A percentile compares a stretch with the other conserved stretches of the same genome.
Evolutionary conservation across 2,888 invertebrate genomes (phyloP).

Genomic region (Patella ulyssiponensis): DNA sequence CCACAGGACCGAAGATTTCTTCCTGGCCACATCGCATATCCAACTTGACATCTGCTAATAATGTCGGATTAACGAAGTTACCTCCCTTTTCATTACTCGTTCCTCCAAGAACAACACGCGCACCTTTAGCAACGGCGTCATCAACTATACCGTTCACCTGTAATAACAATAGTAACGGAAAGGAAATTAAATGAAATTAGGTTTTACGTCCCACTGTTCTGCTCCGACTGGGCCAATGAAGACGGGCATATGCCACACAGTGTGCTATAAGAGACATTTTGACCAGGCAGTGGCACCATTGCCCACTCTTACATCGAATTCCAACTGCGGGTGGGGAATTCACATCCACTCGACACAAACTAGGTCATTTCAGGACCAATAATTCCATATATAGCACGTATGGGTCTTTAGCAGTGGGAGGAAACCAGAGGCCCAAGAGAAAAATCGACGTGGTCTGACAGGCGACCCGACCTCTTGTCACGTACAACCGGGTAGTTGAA

Average conservation of each 20-base stretch:
- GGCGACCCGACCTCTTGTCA: background rate
- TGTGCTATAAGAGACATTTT: no score
- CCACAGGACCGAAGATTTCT: constrained; percentile 97
- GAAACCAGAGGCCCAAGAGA: no score
- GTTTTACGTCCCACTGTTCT: background rate
- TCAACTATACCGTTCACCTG: constrained; percentile 82
- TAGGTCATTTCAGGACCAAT: no score
- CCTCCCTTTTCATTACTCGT: constrained; percentile 78
- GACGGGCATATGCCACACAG: no score
- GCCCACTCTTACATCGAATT: no score
- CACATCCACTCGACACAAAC: no score
- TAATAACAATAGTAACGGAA: background rate
- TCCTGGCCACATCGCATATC: constrained; percentile 88
- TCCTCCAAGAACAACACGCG: constrained; percentile 84
- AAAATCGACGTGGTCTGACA: background rate
- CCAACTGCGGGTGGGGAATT: no score
- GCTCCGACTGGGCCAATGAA: no score
- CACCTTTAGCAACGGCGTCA: constrained; percentile 90
- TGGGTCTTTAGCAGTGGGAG: background rate
- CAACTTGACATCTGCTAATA: constrained; percentile 83
- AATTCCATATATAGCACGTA: background rate
- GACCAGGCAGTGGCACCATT: no score
- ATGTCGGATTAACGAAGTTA: constrained; percentile 87
- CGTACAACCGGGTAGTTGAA: background rate
- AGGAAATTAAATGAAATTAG: constrained; percentile 20